phyloP scores from a whole-genome alignment of 2,113 vertebrate genomes.

The Malurus melanocephalus region DNA sequence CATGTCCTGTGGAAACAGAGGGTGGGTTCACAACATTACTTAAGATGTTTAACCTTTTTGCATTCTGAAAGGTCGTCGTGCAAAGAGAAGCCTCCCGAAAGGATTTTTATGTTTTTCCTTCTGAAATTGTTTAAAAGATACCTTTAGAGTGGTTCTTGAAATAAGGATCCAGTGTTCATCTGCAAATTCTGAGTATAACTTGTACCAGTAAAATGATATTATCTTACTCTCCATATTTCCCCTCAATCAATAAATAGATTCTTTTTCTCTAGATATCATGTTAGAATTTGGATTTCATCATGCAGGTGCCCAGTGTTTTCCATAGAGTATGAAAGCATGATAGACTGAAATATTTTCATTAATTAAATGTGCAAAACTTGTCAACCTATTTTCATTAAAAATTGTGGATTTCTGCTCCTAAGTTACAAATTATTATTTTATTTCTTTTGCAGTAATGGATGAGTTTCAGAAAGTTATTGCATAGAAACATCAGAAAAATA shows the following conservation, averaged over 20 bases:
- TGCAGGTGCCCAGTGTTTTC: not conserved
- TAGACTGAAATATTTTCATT: not conserved
- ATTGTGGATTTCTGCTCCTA: not conserved
- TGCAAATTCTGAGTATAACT: not conserved
- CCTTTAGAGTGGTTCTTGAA: not conserved
- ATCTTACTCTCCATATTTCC: not conserved
- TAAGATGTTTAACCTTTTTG: slow-evolving; percentile 9
- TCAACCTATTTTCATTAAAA: not conserved
- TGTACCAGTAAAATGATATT: not conserved
- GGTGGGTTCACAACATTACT: slow-evolving; percentile 40
- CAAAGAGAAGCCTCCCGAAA: slow-evolving; percentile 28
- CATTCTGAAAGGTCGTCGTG: slow-evolving; percentile 7
- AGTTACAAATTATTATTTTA: not conserved
- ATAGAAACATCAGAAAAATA: not conserved
- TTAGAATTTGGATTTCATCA: not conserved
- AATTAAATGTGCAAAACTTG: not conserved
- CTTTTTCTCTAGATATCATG: not conserved
- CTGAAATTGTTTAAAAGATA: not conserved
- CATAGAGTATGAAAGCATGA: not conserved
- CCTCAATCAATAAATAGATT: not conserved
- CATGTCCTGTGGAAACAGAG: slow-evolving; percentile 68
- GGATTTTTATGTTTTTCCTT: not conserved
- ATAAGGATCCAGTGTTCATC: not conserved
- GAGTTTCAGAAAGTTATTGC: not conserved
- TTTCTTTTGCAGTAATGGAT: not conserved